Evolutionary conservation across 1,140 invertebrate genomes (phyloP).

Genomic region (Aphidius ervi): DNA sequence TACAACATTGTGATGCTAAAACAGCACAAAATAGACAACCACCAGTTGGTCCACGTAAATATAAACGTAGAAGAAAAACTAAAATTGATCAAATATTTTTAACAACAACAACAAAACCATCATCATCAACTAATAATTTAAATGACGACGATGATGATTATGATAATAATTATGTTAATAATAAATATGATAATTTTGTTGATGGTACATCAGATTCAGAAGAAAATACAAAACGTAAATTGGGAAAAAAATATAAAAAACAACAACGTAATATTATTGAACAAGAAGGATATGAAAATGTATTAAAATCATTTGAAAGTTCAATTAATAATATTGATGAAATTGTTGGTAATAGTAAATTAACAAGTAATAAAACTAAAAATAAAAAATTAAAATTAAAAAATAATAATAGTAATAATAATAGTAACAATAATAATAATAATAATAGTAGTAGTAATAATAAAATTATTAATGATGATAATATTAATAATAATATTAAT

Average conservation of each 20-base stretch:
- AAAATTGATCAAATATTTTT: slow-evolving; percentile 39
- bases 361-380: slow-evolving; percentile 41
- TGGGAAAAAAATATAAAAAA: slow-evolving; percentile 28
- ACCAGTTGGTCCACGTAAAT: slow-evolving; percentile 71
- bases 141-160: too few relatives aligned
- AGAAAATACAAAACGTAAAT: slow-evolving; percentile 39
- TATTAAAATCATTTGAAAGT: slow-evolving; percentile 54
- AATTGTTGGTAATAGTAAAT: slow-evolving; percentile 48
- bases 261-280: slow-evolving; percentile 46
- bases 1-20: slow-evolving; percentile 77
- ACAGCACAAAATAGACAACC: slow-evolving; percentile 73
- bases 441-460: slow-evolving; percentile 52
- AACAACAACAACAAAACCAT: slow-evolving; percentile 31
- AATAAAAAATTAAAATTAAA: slow-evolving; percentile 47
- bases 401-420: slow-evolving; percentile 41
- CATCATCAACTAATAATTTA: slow-evolving; percentile 42
- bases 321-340: slow-evolving; percentile 57
- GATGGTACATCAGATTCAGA: slow-evolving; percentile 48
- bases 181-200: neutral
- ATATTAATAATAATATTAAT: slow-evolving; percentile 42
- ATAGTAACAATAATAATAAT: slow-evolving; percentile 44
- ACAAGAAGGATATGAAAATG: slow-evolving; percentile 51
- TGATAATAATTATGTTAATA: too few relatives aligned
- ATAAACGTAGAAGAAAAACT: slow-evolving; percentile 71
- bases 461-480: slow-evolving; percentile 42